A percentile compares a stretch with the other conserved stretches of the same genome.
phyloP scores from a whole-genome alignment of 1,140 invertebrate genomes.

The Drosophila sucinea region DNA sequence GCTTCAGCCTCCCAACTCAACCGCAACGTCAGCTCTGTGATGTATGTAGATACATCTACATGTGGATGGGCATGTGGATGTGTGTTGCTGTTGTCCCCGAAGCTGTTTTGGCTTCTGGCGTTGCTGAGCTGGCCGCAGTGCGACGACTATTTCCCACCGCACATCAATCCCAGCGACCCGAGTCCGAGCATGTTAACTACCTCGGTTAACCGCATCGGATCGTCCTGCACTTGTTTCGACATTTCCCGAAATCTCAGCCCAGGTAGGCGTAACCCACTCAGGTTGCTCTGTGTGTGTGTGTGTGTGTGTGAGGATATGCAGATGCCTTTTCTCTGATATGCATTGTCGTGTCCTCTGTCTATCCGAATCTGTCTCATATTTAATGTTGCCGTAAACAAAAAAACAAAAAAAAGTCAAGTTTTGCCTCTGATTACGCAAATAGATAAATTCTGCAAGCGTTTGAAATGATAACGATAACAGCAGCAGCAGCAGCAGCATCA shows the following conservation, averaged over 20 bases:
- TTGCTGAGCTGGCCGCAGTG: constrained; percentile 30
- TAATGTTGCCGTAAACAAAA: constrained; percentile 23
- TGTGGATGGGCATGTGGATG: constrained; percentile 8
- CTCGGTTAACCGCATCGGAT: constrained; percentile 39
- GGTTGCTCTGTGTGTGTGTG: background rate
- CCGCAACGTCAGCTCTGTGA: constrained; percentile 35
- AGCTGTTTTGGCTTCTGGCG: constrained; percentile 41
- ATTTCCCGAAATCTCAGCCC: background rate
- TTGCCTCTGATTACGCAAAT: constrained; percentile 58
- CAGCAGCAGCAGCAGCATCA: constrained; percentile 6
- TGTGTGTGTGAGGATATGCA: constrained; percentile 6
- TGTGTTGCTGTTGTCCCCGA: constrained; percentile 9
- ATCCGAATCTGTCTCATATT: constrained; percentile 22
- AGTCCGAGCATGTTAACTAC: constrained; percentile 7
- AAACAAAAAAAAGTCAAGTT: constrained; percentile 52
- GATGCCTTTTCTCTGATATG: constrained; percentile 19
- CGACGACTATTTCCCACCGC: constrained; percentile 43
- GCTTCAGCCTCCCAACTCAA: constrained; percentile 23
- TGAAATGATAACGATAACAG: constrained; percentile 43
- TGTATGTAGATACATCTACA: constrained; percentile 28
- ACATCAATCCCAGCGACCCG: constrained; percentile 44
- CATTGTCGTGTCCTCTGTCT: constrained; percentile 2
- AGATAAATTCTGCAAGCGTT: constrained; percentile 44
- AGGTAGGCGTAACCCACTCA: constrained; percentile 18
- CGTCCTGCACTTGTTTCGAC: constrained; percentile 49